Base-by-base conservation (phyloP, 2,888 invertebrate genomes). In the Cynaeus angustus region DNA sequence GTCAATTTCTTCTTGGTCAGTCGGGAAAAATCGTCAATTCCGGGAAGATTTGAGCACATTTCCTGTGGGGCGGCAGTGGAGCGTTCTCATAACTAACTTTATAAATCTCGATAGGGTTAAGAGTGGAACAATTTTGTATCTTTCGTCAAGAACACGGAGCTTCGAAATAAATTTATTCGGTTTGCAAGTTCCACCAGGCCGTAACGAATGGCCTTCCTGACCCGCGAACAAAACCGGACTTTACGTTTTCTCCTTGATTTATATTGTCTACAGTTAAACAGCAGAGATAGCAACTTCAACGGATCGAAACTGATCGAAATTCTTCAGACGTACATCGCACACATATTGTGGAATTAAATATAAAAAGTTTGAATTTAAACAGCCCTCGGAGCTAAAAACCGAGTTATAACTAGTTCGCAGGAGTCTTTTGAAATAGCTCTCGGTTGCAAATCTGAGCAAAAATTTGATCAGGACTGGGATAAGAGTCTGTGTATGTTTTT, bases 401-500 rank as follows among this genome's bases (percentile, higher is more conserved):
- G 64, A 58, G 64, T 64, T 69, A 64, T 69, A 64, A 62, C 55
- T 50, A 64, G 68, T 46, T 68, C 43, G 37, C 12, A 37, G 56
- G 58, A 65, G 45, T 64, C 64, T 64, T 53, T 52, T 52, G 52
- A 53, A 53, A 52, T n/a, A 21, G 69, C 71, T 70, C n/a, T 12
- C 28, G 26, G 37, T 26, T 10, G 30, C 13, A 59, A 33, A 59
- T 59, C 16, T 59, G 8, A 78, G 75, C 77, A 77, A 78, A 79
- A 80, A 79, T 79, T 78, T 77, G 77, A 80, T 78, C 76, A 76
- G 68, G 68, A 66, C 43, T 41, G 66, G 71, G 71, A 73, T 77
- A 79, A 75, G 76, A 78, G 77, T 76, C 76, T 76, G 37, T 78
- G 73, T 76, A 75, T 80, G 78, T 79, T 79, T 79, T 77, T 78